A percentile compares a stretch with the other conserved stretches of the same genome.
Conservation (phyloP, 2,888 invertebrate genomes). For the Kuschelorhynchus macadamiae region DNA sequence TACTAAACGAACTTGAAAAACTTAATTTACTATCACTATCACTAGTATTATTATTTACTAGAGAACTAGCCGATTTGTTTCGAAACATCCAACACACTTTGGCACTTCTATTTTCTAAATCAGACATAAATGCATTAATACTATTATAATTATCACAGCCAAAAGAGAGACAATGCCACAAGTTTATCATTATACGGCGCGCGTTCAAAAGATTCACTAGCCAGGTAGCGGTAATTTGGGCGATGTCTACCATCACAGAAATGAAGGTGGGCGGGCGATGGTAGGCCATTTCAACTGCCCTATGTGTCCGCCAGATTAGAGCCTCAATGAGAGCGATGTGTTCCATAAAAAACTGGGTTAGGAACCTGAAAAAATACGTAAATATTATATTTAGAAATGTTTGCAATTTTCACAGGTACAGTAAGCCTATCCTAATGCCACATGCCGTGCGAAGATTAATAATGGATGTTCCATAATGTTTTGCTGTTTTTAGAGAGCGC, state of each 20-base stretch:
- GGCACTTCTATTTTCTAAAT: slow-evolving; percentile 6
- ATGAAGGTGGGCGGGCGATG: slow-evolving; percentile 69
- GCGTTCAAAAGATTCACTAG: slow-evolving; percentile 59
- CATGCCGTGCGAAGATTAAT: slow-evolving; percentile 70
- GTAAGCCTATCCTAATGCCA: neutral
- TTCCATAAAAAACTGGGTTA: slow-evolving; percentile 79
- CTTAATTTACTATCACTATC: slow-evolving; percentile 23
- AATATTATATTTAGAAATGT: too few relatives aligned
- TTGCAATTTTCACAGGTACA: neutral
- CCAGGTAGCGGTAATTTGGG: slow-evolving; percentile 64
- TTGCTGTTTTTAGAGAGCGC: too few relatives aligned
- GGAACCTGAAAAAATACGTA: slow-evolving; percentile 64
- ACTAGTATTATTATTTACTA: slow-evolving; percentile 20
- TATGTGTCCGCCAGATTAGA: slow-evolving; percentile 79
- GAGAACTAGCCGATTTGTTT: slow-evolving; percentile 1
- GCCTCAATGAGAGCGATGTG: slow-evolving; percentile 84
- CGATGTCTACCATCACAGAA: slow-evolving; percentile 71
- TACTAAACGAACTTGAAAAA: slow-evolving; percentile 31
- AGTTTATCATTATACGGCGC: slow-evolving; percentile 57
- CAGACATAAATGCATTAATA: slow-evolving; percentile 54
- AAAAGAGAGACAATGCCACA: slow-evolving; percentile 61
- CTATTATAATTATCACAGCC: slow-evolving; percentile 59
- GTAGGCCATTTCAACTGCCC: slow-evolving; percentile 79
- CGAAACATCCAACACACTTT: slow-evolving; percentile 10
- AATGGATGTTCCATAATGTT: too few relatives aligned